Evolutionary conservation across 2,797 vertebrate species (phyloP).

Genomic region (Cercopithecus diana): DNA sequence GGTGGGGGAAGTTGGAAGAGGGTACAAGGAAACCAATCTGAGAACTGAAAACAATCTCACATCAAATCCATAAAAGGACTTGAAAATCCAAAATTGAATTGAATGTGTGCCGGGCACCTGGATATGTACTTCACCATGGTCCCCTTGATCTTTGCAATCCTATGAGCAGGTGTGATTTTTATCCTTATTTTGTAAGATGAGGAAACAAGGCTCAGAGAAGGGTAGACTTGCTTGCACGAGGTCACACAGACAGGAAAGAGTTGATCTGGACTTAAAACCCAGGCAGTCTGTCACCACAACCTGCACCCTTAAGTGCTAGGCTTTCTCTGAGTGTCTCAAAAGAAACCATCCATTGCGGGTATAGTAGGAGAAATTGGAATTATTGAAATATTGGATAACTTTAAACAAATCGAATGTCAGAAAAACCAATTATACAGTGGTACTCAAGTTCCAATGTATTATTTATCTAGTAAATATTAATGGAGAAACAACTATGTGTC

Average conservation of each 20-base stretch:
- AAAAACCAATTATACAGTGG: background rate
- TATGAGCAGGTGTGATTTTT: background rate
- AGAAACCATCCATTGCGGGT: background rate
- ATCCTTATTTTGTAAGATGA: background rate
- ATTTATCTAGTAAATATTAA: background rate
- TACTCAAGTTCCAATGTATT: background rate
- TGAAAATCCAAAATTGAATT: background rate
- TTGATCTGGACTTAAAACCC: background rate
- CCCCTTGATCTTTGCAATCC: background rate
- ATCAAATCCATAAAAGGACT: background rate
- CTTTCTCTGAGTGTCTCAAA: background rate
- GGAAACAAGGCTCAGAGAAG: background rate
- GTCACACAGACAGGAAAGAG: background rate
- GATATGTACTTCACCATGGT: no score
- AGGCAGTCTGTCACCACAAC: background rate
- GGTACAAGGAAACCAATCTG: background rate
- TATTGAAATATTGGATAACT: background rate
- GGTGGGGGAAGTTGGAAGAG: background rate
- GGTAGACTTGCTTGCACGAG: background rate
- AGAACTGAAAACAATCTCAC: background rate
- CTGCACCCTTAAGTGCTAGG: background rate
- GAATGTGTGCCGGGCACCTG: background rate
- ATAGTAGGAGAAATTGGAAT: background rate
- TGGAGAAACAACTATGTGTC: background rate
- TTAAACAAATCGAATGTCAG: background rate